Evolutionary conservation across 2,888 invertebrate genomes (phyloP), one percentile per base, ranked within the genome.

Genomic region (Drosophila algonquin): DNA sequence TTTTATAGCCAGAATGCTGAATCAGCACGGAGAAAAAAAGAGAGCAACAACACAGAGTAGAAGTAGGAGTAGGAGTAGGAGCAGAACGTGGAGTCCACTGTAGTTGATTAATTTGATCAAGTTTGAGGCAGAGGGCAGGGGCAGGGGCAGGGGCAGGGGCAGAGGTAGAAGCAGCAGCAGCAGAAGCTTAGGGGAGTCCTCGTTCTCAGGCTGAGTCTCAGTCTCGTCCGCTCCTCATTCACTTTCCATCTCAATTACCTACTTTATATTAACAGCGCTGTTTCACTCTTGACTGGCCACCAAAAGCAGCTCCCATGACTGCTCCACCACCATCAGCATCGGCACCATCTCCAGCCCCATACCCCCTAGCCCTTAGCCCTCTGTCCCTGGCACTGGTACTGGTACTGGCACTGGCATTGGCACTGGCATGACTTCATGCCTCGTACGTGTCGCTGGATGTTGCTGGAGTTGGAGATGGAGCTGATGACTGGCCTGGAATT

Each of bases 61-160:
- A 21, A 52, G 18, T 27, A 40, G 46, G 52, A 47, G 48, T 44
- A 6, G 27, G 27, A 27, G 7, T 7, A 7, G 27, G 27, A 14
- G 27, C 35, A 35, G 48, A n/a, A 30, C 44, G 16, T n/a, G 45
- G 18, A 21, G 67, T 74, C 86, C 75, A 81, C 72, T 81, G 88
- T 85, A 81, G 86, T 85, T 84, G 89, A 88, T 89, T 84, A 89
- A 84, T 84, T 84, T 89, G 84, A 84, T 88, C 84, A 85, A 85
- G 80, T 78, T 75, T 21, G 70, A 59, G 75, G 40, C 30, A 30
- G 21, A 8, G 12, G 30, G 51, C 14, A 35, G 35, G 0, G 45
- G 10, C 32, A 32, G 35, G 5, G 35, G 35, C 1, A 35, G 12
- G 5, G 0, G 21, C 3, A 18, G 18, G 0, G 45, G 10, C 32